These are phyloP conservation scores for Enteromius unitaeniatus DNA, from an alignment of 2,797 vertebrate species.

Conservation along the genomic window DNA sequence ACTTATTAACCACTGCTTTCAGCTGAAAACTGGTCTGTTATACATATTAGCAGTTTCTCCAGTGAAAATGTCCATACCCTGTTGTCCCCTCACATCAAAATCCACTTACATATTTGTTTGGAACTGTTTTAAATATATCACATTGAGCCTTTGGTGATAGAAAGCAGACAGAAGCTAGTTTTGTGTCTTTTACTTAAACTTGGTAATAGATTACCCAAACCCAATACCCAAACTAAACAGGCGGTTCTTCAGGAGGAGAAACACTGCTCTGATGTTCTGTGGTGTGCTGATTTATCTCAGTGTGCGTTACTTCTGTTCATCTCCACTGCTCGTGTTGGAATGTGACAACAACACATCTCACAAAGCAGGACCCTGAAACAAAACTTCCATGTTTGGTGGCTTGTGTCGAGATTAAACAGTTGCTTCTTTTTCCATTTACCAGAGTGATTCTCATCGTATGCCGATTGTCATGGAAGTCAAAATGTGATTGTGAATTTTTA, in stretches of 20 bases:
- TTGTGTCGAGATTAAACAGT: neutral
- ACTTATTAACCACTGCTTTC: too few species aligned
- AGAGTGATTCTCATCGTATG: neutral
- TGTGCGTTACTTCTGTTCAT: neutral
- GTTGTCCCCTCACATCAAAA: too few species aligned
- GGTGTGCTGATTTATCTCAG: constrained; percentile 24
- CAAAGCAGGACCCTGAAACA: constrained; percentile 24
- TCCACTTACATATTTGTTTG: too few species aligned
- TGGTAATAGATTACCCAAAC: too few species aligned
- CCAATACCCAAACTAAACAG: neutral
- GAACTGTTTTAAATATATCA: neutral
- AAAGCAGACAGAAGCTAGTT: neutral
- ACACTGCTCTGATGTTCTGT: neutral
- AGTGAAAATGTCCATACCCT: too few species aligned
- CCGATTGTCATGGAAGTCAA: neutral
- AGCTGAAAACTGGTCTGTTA: too few species aligned
- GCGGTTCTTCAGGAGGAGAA: neutral
- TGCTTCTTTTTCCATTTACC: neutral
- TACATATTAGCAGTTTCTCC: too few species aligned
- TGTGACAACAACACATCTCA: constrained; percentile 9
- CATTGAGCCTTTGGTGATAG: neutral
- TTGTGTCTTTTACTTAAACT: neutral
- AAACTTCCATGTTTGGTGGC: constrained; percentile 53
- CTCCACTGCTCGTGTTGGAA: constrained; percentile 10
- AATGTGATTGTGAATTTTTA: neutral